Evolutionary conservation across 2,797 vertebrate species (phyloP), one percentile per base, ranked within the genome.

Genomic region (Cynodonichthys magdalenae): DNA sequence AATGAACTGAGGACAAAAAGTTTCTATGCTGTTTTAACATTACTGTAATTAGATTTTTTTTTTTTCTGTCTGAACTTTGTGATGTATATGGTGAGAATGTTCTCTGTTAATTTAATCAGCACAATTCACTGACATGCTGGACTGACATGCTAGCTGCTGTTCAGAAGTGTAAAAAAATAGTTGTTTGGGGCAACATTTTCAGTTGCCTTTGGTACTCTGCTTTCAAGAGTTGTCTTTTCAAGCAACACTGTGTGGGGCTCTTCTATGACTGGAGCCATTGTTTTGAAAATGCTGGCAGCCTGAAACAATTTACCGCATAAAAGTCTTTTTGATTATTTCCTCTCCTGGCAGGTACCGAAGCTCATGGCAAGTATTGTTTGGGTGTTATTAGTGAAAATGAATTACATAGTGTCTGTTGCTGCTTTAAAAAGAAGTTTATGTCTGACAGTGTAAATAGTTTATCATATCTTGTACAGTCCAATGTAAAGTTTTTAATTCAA

Each of bases 401-500:
- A 95, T 95, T 96, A 95, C 89, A 90, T 90, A 89, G 96, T 97
- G 96, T 99, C 94, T 97, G 97, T 98, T 97, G 96, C 97, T 99
- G 97, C 97, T 99, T 98, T 95, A 92, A 96, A 93, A 95, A 96
- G 92, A 92, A 93, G 95, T 97, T 95, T 96, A 98, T 98, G 95
- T 99, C 95, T 96, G 95, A 99, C 98, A 97, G 97, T 99, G 98
- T 99, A 99, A 96, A 99, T 99, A 99, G 95, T 99, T 99, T 99
- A 99, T 98, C 95, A 95, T 95, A 95, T 95, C 97, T 96, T 99
- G 97, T 99, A 99, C 97, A 99, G 98, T 99, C 95, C 97, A 97
- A 96, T 99, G 98, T 99, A 99, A 98, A 99, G 96, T 99, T 99
- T 99, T 98, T 99, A 99, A 98, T 97, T 96, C 95, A 98, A 96